Conservation (phyloP, 1,140 invertebrate species). For the Drosophila lini region DNA sequence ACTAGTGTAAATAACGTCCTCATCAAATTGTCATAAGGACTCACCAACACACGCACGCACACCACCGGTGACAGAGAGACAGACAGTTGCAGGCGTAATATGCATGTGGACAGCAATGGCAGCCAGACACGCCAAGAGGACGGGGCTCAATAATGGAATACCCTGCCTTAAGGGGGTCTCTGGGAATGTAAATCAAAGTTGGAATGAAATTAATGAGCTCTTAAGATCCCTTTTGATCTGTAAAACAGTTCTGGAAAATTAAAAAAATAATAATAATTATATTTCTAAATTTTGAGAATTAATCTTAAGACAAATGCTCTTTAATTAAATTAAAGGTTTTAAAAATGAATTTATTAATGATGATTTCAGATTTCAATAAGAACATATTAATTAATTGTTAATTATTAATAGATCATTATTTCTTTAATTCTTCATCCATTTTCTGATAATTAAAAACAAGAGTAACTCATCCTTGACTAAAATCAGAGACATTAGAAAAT, state of each 20-base stretch:
- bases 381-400: not conserved
- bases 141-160: conserved; percentile 22
- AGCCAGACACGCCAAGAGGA: conserved; percentile 55
- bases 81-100: conserved; percentile 56
- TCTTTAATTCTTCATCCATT: not conserved
- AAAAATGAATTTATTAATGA: no score
- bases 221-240: not conserved
- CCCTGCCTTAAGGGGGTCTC: conserved; percentile 14
- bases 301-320: no score
- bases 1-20: conserved; percentile 82
- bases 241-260: not conserved
- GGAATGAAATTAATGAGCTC: not conserved
- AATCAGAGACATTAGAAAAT: not conserved
- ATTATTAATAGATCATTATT: not conserved
- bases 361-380: no score
- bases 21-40: conserved; percentile 82
- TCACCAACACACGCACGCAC: conserved; percentile 45
- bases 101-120: conserved; percentile 61
- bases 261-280: no score
- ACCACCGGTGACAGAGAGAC: conserved; percentile 4
- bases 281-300: no score
- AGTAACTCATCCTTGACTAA: not conserved
- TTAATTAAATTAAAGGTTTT: no score
- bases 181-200: not conserved
- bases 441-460: not conserved